A percentile compares a stretch with the other conserved stretches of the same genome.
phyloP scores from a whole-genome alignment of 92 coral and sea anemone species.

The Umimayanthus chanpuru region DNA sequence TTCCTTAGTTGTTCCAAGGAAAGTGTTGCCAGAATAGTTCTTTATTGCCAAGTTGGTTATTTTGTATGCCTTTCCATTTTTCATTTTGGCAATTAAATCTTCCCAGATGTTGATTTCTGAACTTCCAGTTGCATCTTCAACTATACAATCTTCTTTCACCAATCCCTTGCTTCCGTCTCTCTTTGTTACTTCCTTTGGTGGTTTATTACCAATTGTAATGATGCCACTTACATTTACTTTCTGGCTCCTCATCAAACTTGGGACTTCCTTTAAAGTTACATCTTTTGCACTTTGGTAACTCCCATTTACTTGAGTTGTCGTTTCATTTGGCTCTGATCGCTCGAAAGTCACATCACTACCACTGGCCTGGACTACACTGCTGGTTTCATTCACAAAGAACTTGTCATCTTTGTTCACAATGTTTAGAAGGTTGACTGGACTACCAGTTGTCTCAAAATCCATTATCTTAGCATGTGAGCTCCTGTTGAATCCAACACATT shows the following conservation, averaged over 20 bases:
- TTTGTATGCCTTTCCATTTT: slow-evolving; percentile 28
- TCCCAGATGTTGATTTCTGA: slow-evolving; percentile 43
- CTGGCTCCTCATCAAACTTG: background rate
- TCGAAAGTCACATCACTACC: background rate
- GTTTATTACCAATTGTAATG: background rate
- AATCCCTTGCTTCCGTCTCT: slow-evolving; percentile 28
- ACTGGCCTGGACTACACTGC: background rate
- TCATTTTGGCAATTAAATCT: slow-evolving; percentile 15
- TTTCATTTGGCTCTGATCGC: background rate
- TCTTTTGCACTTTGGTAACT: background rate
- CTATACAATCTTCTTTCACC: slow-evolving; percentile 35
- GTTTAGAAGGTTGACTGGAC: background rate
- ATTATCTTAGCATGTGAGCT: background rate
- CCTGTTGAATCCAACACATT: background rate
- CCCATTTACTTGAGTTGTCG: background rate
- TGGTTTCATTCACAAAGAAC: background rate
- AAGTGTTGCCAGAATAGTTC: slow-evolving; percentile 31
- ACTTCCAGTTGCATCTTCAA: slow-evolving; percentile 42
- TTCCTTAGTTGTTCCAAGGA: slow-evolving; percentile 33
- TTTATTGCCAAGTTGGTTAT: slow-evolving; percentile 40
- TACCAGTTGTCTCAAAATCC: background rate
- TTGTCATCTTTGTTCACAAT: background rate
- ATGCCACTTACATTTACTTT: background rate
- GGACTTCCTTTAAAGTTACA: background rate
- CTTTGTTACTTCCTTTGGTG: background rate